Percentiles rank a stretch among this genome's conserved stretches.
These are phyloP conservation scores for Grallaria varia DNA, from an alignment of 2,113 vertebrate genomes.

Conservation along the genomic window DNA sequence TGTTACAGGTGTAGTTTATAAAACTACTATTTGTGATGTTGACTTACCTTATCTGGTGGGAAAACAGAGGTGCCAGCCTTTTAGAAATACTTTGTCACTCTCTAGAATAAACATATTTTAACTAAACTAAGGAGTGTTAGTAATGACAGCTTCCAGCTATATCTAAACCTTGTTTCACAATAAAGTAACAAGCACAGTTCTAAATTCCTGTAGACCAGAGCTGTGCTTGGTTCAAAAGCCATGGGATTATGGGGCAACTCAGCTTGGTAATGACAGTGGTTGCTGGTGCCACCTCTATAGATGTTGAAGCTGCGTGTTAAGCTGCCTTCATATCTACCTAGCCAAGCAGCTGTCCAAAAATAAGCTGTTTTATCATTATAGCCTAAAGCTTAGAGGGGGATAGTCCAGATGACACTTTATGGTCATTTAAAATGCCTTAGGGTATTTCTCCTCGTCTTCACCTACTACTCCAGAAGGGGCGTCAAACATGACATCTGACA, in stretches of 20 bases:
- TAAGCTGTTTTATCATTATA: neutral
- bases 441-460: neutral
- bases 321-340: neutral
- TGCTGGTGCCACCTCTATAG: neutral
- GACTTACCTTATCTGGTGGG: neutral
- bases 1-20: neutral
- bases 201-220: neutral
- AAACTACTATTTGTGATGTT: neutral
- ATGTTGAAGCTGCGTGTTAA: neutral
- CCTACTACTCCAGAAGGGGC: neutral
- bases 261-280: rapidly evolving
- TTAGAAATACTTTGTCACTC: neutral
- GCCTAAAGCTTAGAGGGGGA: neutral
- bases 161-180: neutral
- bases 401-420: neutral
- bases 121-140: neutral
- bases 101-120: neutral
- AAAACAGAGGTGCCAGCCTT: neutral
- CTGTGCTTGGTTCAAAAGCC: neutral
- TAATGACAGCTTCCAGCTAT: neutral
- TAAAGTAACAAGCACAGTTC: neutral
- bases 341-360: neutral
- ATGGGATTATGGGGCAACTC: rapidly evolving
- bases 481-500: rapidly evolving
- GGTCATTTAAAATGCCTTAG: neutral